Percentiles rank a stretch among this genome's conserved stretches.
These are phyloP conservation scores for Ophion ventricosus DNA, from an alignment of 2,888 invertebrate species.

Conservation along the genomic window DNA sequence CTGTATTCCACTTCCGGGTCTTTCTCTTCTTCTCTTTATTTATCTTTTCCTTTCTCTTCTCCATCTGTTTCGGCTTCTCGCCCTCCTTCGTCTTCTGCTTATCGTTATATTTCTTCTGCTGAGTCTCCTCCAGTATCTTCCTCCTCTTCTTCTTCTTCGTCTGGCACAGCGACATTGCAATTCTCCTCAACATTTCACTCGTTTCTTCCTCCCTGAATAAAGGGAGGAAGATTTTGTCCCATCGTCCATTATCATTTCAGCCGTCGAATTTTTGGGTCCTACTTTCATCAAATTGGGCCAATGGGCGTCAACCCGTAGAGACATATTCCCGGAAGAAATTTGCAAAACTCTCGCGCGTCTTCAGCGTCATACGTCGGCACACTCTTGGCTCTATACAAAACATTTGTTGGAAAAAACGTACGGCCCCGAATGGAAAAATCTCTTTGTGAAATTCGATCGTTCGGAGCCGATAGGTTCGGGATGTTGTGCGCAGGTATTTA, in stretches of 20 bases:
- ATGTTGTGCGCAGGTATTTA: slow-evolving; percentile 84
- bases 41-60: too few species aligned
- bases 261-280: slow-evolving; percentile 82
- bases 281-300: slow-evolving; percentile 85
- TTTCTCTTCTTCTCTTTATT: too few species aligned
- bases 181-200: neutral
- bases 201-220: neutral
- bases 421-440: slow-evolving; percentile 79
- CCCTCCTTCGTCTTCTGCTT: neutral
- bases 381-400: slow-evolving; percentile 82
- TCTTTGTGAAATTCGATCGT: slow-evolving; percentile 80
- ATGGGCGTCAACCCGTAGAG: slow-evolving; percentile 84
- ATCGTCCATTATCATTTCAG: slow-evolving; percentile 62
- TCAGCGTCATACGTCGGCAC: slow-evolving; percentile 78
- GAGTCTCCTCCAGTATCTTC: neutral
- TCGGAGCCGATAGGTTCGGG: slow-evolving; percentile 84
- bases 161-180: neutral
- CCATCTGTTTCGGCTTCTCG: too few species aligned
- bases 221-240: too few species aligned
- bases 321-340: slow-evolving; percentile 83
- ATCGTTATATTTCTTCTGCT: neutral
- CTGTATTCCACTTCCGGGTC: too few species aligned
- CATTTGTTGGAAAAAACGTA: slow-evolving; percentile 77
- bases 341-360: slow-evolving; percentile 81
- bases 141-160: neutral